A percentile compares a stretch with the other conserved stretches of the same genome.
Conservation (phyloP, 2,113 vertebrate genomes). For the Otocyon megalotis region DNA sequence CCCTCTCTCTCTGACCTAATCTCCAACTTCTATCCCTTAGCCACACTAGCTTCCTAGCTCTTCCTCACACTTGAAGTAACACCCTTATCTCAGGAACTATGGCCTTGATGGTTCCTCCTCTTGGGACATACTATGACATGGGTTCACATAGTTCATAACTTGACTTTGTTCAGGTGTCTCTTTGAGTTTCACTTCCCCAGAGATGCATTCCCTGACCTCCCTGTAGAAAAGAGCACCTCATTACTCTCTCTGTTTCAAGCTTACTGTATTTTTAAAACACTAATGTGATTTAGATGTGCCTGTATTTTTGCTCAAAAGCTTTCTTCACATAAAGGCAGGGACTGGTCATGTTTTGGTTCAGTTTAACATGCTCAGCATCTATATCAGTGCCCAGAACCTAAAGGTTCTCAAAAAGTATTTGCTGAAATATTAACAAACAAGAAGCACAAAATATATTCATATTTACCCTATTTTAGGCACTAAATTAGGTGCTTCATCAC, state of each 20-base stretch:
- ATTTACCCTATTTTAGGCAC: neutral
- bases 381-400: neutral
- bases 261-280: neutral
- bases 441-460: neutral
- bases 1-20: neutral
- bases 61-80: neutral
- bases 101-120: accelerated
- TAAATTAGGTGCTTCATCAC: neutral
- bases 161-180: neutral
- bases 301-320: neutral
- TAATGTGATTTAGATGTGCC: neutral
- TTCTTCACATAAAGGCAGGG: neutral
- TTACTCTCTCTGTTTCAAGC: neutral
- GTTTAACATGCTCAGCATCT: neutral
- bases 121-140: neutral
- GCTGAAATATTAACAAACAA: neutral
- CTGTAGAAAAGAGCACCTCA: neutral
- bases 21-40: neutral
- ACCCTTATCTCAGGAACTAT: neutral
- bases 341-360: neutral
- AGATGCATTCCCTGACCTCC: neutral
- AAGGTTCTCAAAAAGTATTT: neutral
- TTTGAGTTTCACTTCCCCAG: neutral
- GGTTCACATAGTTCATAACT: too few relatives aligned
- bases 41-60: neutral